These are phyloP conservation scores for Drosophila pseudoananassae DNA, from an alignment of 1,140 invertebrate genomes.

Conservation along the genomic window DNA sequence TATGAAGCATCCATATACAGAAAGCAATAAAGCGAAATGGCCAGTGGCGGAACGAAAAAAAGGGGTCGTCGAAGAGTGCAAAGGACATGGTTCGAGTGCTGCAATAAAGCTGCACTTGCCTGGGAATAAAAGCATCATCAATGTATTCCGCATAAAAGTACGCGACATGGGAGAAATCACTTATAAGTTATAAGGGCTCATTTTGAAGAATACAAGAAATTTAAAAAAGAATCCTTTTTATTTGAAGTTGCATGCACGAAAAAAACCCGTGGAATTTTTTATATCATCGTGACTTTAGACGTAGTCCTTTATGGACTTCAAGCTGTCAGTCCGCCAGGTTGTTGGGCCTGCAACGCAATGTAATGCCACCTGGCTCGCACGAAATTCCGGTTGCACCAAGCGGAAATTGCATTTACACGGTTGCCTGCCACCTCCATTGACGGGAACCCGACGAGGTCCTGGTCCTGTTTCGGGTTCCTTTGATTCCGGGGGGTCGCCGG, in stretches of 20 bases:
- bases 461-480: constrained; percentile 10
- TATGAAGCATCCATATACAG: constrained; percentile 48
- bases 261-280: no score
- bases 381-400: constrained; percentile 72
- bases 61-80: no score
- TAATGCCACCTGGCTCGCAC: constrained; percentile 27
- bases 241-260: not conserved
- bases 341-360: constrained; percentile 5
- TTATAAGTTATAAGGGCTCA: constrained; percentile 3
- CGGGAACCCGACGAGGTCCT: constrained; percentile 1
- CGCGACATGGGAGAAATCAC: constrained; percentile 21
- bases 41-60: constrained; percentile 2
- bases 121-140: constrained; percentile 28
- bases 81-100: constrained; percentile 6
- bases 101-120: constrained; percentile 58
- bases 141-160: constrained; percentile 22
- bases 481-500: not conserved
- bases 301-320: constrained; percentile 11
- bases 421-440: constrained; percentile 40
- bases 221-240: not conserved
- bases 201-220: not conserved
- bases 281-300: not conserved
- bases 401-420: constrained; percentile 78
- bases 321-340: constrained; percentile 22
- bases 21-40: constrained; percentile 64